Conservation (phyloP, 2,797 vertebrate genomes). For the Leptodactylus fallax region DNA sequence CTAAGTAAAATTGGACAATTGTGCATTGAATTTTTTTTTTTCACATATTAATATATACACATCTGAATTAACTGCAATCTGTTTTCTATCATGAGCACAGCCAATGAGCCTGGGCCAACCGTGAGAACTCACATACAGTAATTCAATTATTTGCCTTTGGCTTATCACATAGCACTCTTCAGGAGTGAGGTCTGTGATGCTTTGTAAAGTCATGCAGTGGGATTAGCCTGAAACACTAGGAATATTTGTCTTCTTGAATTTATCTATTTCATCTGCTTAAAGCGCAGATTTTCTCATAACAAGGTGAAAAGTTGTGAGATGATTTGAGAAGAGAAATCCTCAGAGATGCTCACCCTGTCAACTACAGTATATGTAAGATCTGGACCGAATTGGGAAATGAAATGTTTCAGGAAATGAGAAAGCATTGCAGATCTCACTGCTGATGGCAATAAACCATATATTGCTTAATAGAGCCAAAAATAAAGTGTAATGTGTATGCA, state of each 20-base stretch:
- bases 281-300: not conserved
- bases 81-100: not conserved
- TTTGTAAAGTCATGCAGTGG: not conserved
- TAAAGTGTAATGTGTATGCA: not conserved
- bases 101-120: not conserved
- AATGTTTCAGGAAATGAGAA: not conserved
- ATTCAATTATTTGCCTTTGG: not conserved
- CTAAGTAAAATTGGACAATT: not conserved
- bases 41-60: not conserved
- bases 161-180: slow-evolving; percentile 6
- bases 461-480: not conserved
- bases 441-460: not conserved
- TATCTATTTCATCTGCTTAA: slow-evolving; percentile 15
- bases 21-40: not conserved
- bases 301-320: not conserved
- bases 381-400: not conserved
- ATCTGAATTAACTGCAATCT: not conserved
- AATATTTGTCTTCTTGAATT: slow-evolving; percentile 4
- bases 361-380: not conserved
- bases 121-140: not conserved
- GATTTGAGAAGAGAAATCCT: not conserved
- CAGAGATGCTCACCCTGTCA: slow-evolving; percentile 5
- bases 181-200: not conserved
- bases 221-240: not conserved
- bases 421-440: not conserved